Percentiles rank a stretch among this genome's conserved stretches.
These are phyloP conservation scores for Diorhabda elongata DNA, from an alignment of 1,140 invertebrate genomes.

Conservation along the genomic window DNA sequence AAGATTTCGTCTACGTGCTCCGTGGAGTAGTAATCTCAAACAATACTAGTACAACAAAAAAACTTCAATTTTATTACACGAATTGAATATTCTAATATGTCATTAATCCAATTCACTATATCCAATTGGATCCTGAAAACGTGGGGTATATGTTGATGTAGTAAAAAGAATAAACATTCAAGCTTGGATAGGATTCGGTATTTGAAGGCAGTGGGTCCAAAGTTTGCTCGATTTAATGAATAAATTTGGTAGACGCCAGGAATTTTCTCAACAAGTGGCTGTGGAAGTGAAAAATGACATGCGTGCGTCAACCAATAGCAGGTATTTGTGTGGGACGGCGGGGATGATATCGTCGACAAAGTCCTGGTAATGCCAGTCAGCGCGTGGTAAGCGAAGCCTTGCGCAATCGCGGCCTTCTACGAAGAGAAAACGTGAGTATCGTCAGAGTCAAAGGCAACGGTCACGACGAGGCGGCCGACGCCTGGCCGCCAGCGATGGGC, in stretches of 20 bases:
- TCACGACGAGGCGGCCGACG: slow-evolving; percentile 43
- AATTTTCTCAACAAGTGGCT: slow-evolving; percentile 30
- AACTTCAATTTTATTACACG: no score
- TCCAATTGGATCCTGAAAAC: no score
- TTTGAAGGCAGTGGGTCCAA: slow-evolving; percentile 10
- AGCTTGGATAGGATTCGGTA: background rate
- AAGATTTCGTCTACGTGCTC: no score
- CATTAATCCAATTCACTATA: no score
- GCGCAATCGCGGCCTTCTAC: slow-evolving; percentile 35
- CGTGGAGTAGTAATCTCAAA: no score
- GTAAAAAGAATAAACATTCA: no score
- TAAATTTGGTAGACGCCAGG: slow-evolving; percentile 14
- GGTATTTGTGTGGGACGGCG: slow-evolving; percentile 31
- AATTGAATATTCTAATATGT: no score
- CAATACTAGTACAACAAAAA: no score
- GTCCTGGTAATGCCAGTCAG: slow-evolving; percentile 33
- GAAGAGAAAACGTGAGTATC: slow-evolving; percentile 25
- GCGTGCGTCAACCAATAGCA: slow-evolving; percentile 36
- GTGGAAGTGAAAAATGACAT: slow-evolving; percentile 29
- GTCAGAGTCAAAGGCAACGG: slow-evolving; percentile 41
- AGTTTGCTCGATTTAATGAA: slow-evolving; percentile 7
- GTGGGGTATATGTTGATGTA: no score
- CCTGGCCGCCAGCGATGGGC: slow-evolving; percentile 38
- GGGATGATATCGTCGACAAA: slow-evolving; percentile 34
- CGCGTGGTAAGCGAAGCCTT: slow-evolving; percentile 33